Evolutionary conservation across 2,888 invertebrate genomes (phyloP).

Genomic region (Tolmerus cingulatus): DNA sequence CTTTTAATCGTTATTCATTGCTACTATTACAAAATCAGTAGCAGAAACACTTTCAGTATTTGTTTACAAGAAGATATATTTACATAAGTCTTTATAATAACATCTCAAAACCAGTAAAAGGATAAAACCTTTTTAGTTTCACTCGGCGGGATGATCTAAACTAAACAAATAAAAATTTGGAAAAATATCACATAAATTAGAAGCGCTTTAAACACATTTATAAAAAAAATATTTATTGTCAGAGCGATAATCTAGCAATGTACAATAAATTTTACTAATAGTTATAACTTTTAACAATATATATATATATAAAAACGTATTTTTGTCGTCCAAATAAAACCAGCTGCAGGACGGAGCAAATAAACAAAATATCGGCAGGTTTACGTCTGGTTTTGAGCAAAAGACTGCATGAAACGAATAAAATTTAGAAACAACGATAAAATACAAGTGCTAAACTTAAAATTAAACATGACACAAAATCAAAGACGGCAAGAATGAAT

Average conservation of each 20-base stretch:
- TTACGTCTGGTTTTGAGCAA: neutral
- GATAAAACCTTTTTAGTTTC: no score
- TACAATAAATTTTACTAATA: neutral
- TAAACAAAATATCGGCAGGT: neutral
- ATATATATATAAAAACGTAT: neutral
- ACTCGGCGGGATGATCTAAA: no score
- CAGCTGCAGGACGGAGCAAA: neutral
- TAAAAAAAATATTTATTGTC: neutral
- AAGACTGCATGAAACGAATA: neutral
- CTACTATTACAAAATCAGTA: no score
- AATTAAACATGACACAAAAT: neutral
- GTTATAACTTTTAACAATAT: neutral
- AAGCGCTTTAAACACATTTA: neutral
- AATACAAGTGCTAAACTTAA: neutral
- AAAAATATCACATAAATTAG: neutral
- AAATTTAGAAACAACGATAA: neutral
- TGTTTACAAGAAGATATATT: no score
- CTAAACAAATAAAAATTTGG: neutral
- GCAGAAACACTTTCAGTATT: no score
- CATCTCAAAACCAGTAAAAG: no score
- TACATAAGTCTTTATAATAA: no score
- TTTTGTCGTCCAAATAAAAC: neutral
- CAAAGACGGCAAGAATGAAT: slow-evolving; percentile 33
- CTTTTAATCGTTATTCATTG: no score
- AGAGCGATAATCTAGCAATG: neutral